These are phyloP conservation scores for Pseudomyrmex cubaensis DNA, from an alignment of 1,140 invertebrate species.

Conservation along the genomic window DNA sequence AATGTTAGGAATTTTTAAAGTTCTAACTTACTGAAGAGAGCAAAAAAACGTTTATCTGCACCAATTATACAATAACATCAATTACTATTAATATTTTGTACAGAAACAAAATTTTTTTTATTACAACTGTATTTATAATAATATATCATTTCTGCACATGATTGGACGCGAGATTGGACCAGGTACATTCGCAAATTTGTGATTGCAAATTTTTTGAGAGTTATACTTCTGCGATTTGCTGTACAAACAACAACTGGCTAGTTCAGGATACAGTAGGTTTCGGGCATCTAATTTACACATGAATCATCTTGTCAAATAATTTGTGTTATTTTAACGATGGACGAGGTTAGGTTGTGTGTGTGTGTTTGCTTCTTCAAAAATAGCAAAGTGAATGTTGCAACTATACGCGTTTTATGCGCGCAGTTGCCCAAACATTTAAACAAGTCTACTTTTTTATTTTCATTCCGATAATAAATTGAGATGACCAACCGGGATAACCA, in stretches of 20 bases:
- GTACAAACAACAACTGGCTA: conserved; percentile 33
- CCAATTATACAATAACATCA: neutral
- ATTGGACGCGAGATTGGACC: neutral
- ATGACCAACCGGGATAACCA: too few species aligned
- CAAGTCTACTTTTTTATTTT: neutral
- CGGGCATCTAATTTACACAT: neutral
- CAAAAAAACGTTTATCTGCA: too few species aligned
- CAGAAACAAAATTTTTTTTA: neutral
- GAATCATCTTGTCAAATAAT: conserved; percentile 24
- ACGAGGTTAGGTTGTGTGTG: neutral
- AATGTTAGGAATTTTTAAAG: too few species aligned
- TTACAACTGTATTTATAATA: neutral
- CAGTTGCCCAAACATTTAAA: neutral
- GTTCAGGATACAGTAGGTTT: conserved; percentile 55
- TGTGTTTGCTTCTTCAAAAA: neutral
- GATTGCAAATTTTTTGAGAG: neutral
- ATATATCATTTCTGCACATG: neutral
- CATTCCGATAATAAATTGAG: neutral
- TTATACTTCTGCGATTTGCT: neutral
- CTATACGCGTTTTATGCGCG: neutral
- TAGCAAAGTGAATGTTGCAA: conserved; percentile 7
- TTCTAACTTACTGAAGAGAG: too few species aligned
- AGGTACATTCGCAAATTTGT: neutral
- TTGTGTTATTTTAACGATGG: neutral
- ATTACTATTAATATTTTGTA: neutral